Conservation (phyloP, 2,113 vertebrate genomes). For the Corythornis vintsioides region DNA sequence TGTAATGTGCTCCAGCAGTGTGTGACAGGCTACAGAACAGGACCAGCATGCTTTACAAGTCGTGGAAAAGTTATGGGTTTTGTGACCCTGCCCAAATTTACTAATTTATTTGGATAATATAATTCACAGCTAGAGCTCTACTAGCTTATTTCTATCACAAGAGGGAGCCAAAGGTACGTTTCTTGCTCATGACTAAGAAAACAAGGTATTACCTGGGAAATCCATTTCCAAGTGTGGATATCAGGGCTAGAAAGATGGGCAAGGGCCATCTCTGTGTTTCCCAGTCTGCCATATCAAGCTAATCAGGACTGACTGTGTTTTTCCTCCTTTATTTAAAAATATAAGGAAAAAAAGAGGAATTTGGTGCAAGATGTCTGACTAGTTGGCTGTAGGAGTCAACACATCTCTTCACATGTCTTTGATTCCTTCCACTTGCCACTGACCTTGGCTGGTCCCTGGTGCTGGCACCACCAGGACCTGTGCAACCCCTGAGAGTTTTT, state of each 20-base stretch:
- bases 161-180: background rate
- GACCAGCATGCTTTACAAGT: background rate
- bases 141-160: background rate
- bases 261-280: background rate
- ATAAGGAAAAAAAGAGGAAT: background rate
- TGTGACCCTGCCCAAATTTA: background rate
- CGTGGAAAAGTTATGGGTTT: background rate
- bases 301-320: background rate
- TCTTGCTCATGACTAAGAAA: background rate
- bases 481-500: background rate
- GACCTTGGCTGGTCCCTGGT: background rate
- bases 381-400: background rate
- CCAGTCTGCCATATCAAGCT: background rate
- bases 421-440: background rate
- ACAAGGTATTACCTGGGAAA: background rate
- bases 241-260: background rate
- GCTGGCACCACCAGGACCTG: background rate
- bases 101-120: background rate
- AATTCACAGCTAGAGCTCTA: background rate
- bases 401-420: background rate
- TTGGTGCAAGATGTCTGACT: background rate
- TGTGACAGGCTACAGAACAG: background rate
- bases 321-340: background rate
- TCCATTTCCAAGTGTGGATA: fast-evolving
- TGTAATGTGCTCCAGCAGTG: background rate